Evolutionary conservation across 2,113 vertebrate genomes (phyloP), one percentile per base, ranked within the genome.

Genomic region (Gymnocephalus cernua): DNA sequence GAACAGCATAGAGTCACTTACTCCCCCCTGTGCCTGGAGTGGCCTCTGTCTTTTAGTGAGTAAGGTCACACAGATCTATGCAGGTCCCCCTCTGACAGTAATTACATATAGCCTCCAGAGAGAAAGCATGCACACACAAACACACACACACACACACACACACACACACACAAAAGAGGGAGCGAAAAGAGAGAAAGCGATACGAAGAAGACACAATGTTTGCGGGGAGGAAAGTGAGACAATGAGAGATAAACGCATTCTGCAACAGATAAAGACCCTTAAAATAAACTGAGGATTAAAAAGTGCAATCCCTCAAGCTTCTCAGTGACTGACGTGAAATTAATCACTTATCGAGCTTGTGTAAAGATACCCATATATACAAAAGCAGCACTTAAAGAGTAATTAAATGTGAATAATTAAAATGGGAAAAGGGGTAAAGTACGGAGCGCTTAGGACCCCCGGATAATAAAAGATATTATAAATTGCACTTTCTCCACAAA

Each of bases 391-490:
- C 77, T 90, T 79, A 79, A 79, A 69, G 74, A 61, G 82, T 94
- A 93, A 93, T 93, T 94, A 92, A 92, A 93, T 82, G 75, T 45
- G 77, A 88, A 86, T 92, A 91, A 93, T 93, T 91, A 91, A 92
- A 90, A 87, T 67, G 56, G 79, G 45, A 80, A 87, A 90, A 57
- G 45, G 50, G 74, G 68, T 78, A 68, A 88, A 90, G 80, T 23
- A 66, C 41, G 72, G 75, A 74, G 78, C 15, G 25, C 59, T 58
- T 29, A 9, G 5, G 62, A 77, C 21, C 86, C 83, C 75, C 19
- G 1, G 84, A 89, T 89, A 79, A 76, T 71, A 74, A 57, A 82
- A 78, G 32, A 79, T 71, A 89, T 84, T 82, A 85, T 61, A 48
- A 71, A 70, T 54, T 14, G 65, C 59, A 57, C 76, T 75, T 86